Evolutionary conservation across 1,140 invertebrate genomes (phyloP).

Genomic region (Choristoneura fumiferana): DNA sequence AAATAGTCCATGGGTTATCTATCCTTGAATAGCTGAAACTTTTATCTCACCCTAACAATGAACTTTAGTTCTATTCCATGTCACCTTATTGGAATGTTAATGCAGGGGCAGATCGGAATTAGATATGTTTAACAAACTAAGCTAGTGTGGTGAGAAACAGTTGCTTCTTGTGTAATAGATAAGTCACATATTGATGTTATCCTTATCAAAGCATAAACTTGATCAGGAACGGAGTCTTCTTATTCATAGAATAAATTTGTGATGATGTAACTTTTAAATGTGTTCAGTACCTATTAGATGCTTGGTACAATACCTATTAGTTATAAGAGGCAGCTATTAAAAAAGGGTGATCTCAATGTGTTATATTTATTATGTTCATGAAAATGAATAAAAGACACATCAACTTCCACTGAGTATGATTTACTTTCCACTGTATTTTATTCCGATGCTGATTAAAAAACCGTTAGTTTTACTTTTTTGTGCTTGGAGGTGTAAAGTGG

Average conservation of each 20-base stretch:
- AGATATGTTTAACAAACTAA: constrained; percentile 4
- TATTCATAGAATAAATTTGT: neutral
- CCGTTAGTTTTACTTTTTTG: no score
- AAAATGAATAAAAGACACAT: no score
- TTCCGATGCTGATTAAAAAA: no score
- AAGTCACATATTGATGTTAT: neutral
- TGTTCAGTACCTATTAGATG: neutral
- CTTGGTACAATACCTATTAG: neutral
- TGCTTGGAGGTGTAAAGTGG: no score
- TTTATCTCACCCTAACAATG: constrained; percentile 2
- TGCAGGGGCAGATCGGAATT: neutral
- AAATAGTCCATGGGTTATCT: constrained; percentile 7
- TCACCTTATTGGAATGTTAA: constrained; percentile 12
- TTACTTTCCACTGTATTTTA: no score
- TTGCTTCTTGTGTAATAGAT: neutral
- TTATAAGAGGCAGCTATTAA: no score
- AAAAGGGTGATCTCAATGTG: no score
- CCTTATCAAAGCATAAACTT: neutral
- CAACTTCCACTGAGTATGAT: no score
- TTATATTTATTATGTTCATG: no score
- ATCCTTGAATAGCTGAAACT: neutral
- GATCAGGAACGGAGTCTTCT: neutral
- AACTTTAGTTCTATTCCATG: neutral
- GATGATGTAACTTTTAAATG: neutral
- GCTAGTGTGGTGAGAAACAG: neutral